These are phyloP conservation scores for Mesocricetus auratus DNA, from an alignment of 2,113 vertebrate species.

Conservation along the genomic window DNA sequence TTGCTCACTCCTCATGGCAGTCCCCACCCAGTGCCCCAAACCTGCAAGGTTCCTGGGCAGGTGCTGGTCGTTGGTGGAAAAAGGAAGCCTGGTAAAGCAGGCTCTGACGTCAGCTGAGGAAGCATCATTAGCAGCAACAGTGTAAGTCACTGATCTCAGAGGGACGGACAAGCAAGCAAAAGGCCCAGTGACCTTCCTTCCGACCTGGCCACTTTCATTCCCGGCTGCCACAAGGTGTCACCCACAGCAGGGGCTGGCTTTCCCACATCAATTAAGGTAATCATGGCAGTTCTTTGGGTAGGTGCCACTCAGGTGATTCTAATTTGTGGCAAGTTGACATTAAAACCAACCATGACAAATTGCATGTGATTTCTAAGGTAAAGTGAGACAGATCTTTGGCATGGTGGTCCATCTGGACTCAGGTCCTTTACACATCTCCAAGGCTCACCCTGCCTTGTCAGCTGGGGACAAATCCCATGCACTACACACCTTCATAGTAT, in stretches of 20 bases:
- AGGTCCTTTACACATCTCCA: not conserved
- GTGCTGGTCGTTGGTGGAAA: not conserved
- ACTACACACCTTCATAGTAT: not conserved
- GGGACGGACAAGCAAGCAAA: not conserved
- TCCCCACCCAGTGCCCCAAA: not conserved
- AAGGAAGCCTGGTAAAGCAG: not conserved
- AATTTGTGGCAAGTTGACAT: not conserved
- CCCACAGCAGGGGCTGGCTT: not conserved
- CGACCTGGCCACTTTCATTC: not conserved
- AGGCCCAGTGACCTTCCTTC: not conserved
- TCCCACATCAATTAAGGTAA: not conserved
- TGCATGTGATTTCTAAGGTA: not conserved
- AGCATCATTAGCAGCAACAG: not conserved
- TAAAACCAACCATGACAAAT: not conserved
- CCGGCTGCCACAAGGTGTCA: not conserved
- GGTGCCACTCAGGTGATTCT: not conserved
- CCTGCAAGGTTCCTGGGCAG: not conserved
- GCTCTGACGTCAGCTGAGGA: not conserved
- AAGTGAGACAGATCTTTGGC: not conserved
- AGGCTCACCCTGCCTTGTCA: not conserved
- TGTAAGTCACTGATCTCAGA: not conserved
- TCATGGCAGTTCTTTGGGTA: not conserved
- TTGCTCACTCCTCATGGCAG: not conserved
- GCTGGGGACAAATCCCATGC: not conserved
- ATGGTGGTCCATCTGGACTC: not conserved